Base-by-base conservation (phyloP, 2,797 vertebrate genomes). In the Rhyacichthys aspro region DNA sequence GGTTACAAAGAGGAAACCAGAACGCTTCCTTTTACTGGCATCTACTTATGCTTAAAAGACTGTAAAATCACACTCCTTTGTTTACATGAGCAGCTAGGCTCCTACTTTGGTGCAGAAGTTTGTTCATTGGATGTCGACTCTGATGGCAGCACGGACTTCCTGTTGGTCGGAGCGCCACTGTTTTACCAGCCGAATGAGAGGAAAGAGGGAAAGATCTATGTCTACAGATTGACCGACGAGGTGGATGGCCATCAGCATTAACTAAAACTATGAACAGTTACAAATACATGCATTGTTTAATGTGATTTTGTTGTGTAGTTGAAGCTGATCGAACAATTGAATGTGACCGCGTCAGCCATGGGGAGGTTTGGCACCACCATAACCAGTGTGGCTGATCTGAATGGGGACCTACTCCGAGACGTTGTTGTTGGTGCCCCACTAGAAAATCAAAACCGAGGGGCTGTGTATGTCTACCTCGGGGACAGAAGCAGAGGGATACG, bases 381-480 rank as follows among this genome's bases (percentile, higher is more conserved):
- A 48, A 44, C 93, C 1, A 82, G 88, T 9, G 72, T 96, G 43
- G 63, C 76, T 8, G 95, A 96, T 79, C 64, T 96, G 72, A 94
- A 95, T 3, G 95, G 94, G 50, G 95, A 96, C 3, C 16, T 56
- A 1, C 80, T 94, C 50, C 50, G 23, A 9, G 95, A 96, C 0
- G 77, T 95, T 56, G 95, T 94, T 1, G 91, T 96, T 23, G 95
- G 94, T 32, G 94, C 94, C 1, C 95, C 95, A 0, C 85, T 94
- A 2, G 95, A 96, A 64, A 81, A 95, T 14, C 84, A 90, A 4
- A 82, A 84, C 1, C 78, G 47, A 0, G 95, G 95, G 9, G 91
- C 81, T 0, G 78, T 96, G 38, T 96, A 96, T 67, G 92, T 96
- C 72, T 96, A 91, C 80, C 92, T 92, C 0, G 94, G 94, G 5